Base-by-base conservation (phyloP, 2,797 vertebrate species). In the Neostethus bicornis region DNA sequence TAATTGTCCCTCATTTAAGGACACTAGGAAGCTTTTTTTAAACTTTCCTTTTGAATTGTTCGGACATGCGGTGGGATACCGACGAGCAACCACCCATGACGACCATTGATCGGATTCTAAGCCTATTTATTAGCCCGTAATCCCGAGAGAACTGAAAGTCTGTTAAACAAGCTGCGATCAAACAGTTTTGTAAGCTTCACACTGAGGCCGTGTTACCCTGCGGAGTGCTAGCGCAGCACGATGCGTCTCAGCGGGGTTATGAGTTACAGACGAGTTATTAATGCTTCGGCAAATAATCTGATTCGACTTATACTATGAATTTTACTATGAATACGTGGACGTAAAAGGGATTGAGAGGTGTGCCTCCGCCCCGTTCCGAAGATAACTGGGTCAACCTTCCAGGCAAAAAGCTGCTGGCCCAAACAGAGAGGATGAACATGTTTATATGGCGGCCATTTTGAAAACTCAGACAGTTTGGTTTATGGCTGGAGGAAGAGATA, bases 401-500 rank as follows among this genome's bases (percentile, higher is more conserved):
- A 52, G 61, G 23, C 57, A 63, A 65, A 60, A 67, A 59, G 26
- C 47, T 58, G 59, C 41, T 55, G 44, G 64, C 39, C 68, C 35
- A 9, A 14, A 61, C 44, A 11, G 47, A 66, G 49, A 68, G 63
- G 54, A 71, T 66, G 68, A 61, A 56, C 77, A 60, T 87, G 79
- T 81, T 85, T 87, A 83, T 66, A 50, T 69, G 78, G 74, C 72
- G 25, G 41, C 77, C 61, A 70, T 69, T 72, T 68, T 84, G 59
- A 77, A 81, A 80, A 85, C 71, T 75, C 72, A 64, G 70, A 80
- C 70, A 75, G 73, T 83, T 86, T 85, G 85, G 66, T 85, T 88
- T 81, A 86, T 77, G 82, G 76, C 75, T 64, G 81, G 37, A 83
- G 81, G 85, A 87, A 79, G 81, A 80, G 81, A 83, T 79, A 79